Conservation (phyloP, 2,888 invertebrate species). For the Sepioteuthis lessoniana region DNA sequence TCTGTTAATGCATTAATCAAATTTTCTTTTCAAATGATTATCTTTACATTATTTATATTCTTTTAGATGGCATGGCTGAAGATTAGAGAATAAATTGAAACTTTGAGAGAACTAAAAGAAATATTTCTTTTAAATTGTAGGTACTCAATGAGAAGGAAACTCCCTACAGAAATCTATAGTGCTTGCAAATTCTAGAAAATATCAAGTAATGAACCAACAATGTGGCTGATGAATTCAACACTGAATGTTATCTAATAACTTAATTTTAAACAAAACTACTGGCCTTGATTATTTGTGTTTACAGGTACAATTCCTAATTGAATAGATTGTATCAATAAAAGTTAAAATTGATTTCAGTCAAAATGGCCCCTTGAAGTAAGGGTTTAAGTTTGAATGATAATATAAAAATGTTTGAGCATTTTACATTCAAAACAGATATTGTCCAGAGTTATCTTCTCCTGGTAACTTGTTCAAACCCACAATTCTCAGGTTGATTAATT, state of each 20-base stretch:
- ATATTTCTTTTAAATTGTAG: too few species aligned
- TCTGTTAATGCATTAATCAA: too few species aligned
- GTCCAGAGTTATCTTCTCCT: neutral
- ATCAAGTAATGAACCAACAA: too few species aligned
- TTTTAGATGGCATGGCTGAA: too few species aligned
- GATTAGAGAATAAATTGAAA: too few species aligned
- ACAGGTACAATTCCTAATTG: neutral
- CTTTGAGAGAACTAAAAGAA: too few species aligned
- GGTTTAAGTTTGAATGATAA: neutral
- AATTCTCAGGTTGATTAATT: neutral
- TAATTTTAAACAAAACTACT: neutral
- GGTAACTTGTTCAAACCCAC: neutral
- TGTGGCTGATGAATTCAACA: neutral
- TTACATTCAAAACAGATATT: neutral
- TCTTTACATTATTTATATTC: too few species aligned
- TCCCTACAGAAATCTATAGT: neutral
- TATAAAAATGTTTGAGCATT: neutral
- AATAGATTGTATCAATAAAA: neutral
- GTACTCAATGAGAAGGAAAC: too few species aligned
- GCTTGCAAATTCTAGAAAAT: neutral
- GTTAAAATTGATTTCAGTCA: neutral
- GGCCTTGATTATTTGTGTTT: neutral
- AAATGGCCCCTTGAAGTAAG: neutral
- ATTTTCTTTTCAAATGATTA: too few species aligned
- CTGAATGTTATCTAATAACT: neutral